phyloP scores from a whole-genome alignment of 2,888 invertebrate genomes.

The Bombylius discolor region DNA sequence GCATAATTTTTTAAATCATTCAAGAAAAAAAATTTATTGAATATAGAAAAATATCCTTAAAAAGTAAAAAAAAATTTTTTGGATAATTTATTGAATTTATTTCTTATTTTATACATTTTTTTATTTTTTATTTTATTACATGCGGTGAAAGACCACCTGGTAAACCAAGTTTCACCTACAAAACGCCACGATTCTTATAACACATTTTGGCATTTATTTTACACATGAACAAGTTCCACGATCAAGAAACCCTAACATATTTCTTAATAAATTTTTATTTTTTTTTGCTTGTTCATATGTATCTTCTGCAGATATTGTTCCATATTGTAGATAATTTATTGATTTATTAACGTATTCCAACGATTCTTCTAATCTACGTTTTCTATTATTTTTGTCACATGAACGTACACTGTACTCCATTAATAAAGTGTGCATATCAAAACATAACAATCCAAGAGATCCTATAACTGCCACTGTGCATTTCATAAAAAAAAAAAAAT shows the following conservation, averaged over 20 bases:
- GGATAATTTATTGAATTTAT: too few relatives aligned
- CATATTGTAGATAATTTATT: constrained; percentile 50
- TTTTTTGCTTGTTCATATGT: constrained; percentile 51
- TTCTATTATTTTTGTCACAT: constrained; percentile 17
- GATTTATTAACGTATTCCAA: constrained; percentile 39
- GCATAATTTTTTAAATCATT: too few relatives aligned
- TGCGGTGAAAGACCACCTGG: too few relatives aligned
- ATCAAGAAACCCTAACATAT: constrained; percentile 22
- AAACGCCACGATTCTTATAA: too few relatives aligned
- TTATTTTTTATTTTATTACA: too few relatives aligned
- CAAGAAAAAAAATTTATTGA: too few relatives aligned
- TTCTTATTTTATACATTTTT: too few relatives aligned
- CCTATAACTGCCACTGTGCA: constrained; percentile 51
- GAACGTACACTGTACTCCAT: constrained; percentile 54
- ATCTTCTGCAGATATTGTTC: constrained; percentile 65
- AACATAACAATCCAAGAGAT: constrained; percentile 55
- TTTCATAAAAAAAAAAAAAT: constrained; percentile 13
- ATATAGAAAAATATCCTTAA: too few relatives aligned
- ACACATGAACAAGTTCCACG: too few relatives aligned
- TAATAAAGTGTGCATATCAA: constrained; percentile 61
- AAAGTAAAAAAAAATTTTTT: too few relatives aligned
- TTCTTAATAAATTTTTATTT: constrained; percentile 39
- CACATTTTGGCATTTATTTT: too few relatives aligned
- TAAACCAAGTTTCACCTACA: too few relatives aligned
- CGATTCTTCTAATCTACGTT: constrained; percentile 29